Conservation (phyloP, 2,797 vertebrate species). For the Sebastes nivosus region DNA sequence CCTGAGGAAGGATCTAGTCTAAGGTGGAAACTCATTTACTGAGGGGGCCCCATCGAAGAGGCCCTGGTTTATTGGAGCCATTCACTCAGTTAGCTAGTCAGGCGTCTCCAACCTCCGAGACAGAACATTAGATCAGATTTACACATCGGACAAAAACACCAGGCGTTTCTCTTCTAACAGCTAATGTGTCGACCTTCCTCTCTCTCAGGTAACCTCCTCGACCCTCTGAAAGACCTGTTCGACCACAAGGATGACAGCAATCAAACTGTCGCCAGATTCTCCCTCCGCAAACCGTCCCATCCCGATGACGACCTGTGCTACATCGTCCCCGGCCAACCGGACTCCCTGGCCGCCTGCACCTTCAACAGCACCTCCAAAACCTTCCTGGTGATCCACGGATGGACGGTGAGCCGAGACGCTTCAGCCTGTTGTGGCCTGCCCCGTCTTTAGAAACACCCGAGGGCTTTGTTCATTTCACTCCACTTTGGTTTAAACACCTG, state of each 20-base stretch:
- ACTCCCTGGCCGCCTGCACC: constrained; percentile 74
- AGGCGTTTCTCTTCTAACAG: neutral
- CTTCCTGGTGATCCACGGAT: constrained; percentile 86
- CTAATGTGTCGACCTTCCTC: neutral
- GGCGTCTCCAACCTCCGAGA: neutral
- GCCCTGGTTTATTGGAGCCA: constrained; percentile 40
- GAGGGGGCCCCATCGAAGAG: constrained; percentile 42
- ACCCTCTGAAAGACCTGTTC: constrained; percentile 69
- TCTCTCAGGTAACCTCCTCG: constrained; percentile 75
- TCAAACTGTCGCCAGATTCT: constrained; percentile 72
- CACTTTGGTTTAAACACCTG: neutral
- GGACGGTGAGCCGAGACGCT: constrained; percentile 78
- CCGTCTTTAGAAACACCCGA: neutral
- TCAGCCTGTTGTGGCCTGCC: constrained; percentile 42
- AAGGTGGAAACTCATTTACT: constrained; percentile 54
- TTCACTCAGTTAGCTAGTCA: constrained; percentile 44
- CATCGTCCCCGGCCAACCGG: constrained; percentile 69
- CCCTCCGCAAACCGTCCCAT: constrained; percentile 77
- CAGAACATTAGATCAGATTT: constrained; percentile 12
- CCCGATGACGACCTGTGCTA: constrained; percentile 83
- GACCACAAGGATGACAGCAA: constrained; percentile 48
- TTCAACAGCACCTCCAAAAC: constrained; percentile 84
- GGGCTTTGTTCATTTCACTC: constrained; percentile 8
- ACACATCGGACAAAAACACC: constrained; percentile 19
- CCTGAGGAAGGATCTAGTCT: constrained; percentile 36